phyloP scores from a whole-genome alignment of 1,140 invertebrate genomes.

The Lepidurus couesii region DNA sequence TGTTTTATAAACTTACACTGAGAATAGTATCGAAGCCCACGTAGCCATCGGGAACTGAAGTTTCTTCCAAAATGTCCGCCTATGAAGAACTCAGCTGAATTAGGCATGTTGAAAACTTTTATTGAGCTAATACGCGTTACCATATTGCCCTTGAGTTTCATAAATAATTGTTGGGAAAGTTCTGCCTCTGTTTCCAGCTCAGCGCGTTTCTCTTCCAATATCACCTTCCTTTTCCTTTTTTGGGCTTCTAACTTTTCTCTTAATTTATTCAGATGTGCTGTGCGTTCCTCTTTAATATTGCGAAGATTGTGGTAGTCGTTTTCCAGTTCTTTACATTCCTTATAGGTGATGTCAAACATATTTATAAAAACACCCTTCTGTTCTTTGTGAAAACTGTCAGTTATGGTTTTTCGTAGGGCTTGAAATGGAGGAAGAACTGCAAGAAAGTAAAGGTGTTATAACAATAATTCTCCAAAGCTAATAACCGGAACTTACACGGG shows the following conservation, averaged over 20 bases:
- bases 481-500: not conserved
- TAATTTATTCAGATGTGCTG: not conserved
- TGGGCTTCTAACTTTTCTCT: not conserved
- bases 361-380: not conserved
- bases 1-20: not conserved
- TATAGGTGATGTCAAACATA: not conserved
- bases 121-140: not conserved
- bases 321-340: not conserved
- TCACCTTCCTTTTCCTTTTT: not conserved
- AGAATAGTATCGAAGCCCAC: not conserved
- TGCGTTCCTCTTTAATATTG: not conserved
- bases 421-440: not conserved
- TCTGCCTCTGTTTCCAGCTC: not conserved
- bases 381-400: not conserved
- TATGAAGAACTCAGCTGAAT: not conserved
- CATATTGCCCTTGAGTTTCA: not conserved
- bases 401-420: not conserved
- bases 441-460: not conserved
- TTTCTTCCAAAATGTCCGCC: not conserved
- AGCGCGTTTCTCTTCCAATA: not conserved
- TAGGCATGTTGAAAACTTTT: not conserved
- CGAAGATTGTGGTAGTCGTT: not conserved
- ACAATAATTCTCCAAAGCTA: not conserved
- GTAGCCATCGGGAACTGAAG: not conserved
- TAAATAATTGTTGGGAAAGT: not conserved